Evolutionary conservation across 1,140 invertebrate species (phyloP).

Genomic region (Dendroctonus valens): DNA sequence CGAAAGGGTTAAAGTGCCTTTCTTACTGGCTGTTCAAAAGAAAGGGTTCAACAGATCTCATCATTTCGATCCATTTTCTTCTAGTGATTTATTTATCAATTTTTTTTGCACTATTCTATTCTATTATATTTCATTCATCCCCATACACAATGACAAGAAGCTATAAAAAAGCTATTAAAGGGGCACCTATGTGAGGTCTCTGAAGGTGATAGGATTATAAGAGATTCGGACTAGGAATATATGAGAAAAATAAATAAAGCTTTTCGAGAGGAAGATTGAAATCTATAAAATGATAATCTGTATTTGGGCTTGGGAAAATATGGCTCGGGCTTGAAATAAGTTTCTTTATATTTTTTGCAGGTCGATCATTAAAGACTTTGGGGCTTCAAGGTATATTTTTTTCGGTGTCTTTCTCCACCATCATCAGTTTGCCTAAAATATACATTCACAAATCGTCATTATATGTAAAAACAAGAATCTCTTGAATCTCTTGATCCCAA

Average conservation of each 20-base stretch:
- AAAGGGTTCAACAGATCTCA: constrained; percentile 5
- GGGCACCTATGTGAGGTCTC: constrained; percentile 9
- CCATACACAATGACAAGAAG: constrained; percentile 5
- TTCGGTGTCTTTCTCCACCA: no score
- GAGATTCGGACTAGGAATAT: constrained; percentile 1
- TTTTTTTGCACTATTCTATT: constrained; percentile 17
- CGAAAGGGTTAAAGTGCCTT: constrained; percentile 4
- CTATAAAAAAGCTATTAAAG: constrained; percentile 22
- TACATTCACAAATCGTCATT: no score
- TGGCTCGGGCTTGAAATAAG: background rate
- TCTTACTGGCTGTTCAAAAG: background rate
- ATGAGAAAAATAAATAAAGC: constrained; percentile 12
- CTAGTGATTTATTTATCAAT: constrained; percentile 18
- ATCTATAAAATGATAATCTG: constrained; percentile 16
- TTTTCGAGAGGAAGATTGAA: constrained; percentile 12
- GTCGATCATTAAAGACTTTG: no score
- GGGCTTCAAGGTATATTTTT: no score
- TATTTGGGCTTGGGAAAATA: constrained; percentile 18
- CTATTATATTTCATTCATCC: constrained; percentile 19
- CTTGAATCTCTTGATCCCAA: no score
- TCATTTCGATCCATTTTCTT: constrained; percentile 4
- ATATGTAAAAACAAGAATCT: no score
- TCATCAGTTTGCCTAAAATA: no score
- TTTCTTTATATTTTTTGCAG: no score
- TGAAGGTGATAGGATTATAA: constrained; percentile 12